A percentile compares a stretch with the other conserved stretches of the same genome.
Evolutionary conservation across 2,797 vertebrate genomes (phyloP).

Genomic region (Chiroxiphia lanceolata): DNA sequence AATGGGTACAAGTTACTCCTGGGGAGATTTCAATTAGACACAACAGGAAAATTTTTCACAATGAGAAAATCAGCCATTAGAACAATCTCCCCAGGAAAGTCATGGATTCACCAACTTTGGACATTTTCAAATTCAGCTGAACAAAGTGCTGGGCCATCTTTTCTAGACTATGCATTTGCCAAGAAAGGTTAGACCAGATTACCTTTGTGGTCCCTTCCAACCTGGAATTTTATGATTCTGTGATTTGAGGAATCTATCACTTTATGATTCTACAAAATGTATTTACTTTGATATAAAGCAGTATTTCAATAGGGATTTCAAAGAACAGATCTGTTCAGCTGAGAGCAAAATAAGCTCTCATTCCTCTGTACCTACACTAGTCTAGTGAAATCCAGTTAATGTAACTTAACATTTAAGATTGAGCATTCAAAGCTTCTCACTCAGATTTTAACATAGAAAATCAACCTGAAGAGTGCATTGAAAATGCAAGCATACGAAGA

Average conservation of each 20-base stretch:
- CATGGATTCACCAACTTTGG: not conserved
- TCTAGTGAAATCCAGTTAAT: not conserved
- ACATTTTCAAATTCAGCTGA: not conserved
- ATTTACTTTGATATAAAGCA: not conserved
- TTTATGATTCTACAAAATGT: not conserved
- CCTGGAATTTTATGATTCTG: not conserved
- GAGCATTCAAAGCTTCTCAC: not conserved
- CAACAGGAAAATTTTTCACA: not conserved
- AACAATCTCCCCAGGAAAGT: not conserved
- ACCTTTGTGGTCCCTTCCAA: not conserved
- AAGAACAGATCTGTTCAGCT: not conserved
- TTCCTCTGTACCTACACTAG: not conserved
- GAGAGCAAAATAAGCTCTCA: not conserved
- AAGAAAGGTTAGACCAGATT: not conserved
- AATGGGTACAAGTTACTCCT: not conserved
- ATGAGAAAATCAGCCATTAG: not conserved
- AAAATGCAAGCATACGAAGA: constrained; percentile 30
- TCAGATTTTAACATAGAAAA: not conserved
- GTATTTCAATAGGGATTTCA: not conserved
- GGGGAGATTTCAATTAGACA: not conserved
- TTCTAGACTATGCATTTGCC: not conserved
- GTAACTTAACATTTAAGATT: not conserved
- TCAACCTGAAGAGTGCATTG: not conserved
- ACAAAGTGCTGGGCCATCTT: not conserved
- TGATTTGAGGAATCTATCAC: not conserved